Base-by-base conservation (phyloP, 2,888 invertebrate genomes). In the Ctenicera cuprea region DNA sequence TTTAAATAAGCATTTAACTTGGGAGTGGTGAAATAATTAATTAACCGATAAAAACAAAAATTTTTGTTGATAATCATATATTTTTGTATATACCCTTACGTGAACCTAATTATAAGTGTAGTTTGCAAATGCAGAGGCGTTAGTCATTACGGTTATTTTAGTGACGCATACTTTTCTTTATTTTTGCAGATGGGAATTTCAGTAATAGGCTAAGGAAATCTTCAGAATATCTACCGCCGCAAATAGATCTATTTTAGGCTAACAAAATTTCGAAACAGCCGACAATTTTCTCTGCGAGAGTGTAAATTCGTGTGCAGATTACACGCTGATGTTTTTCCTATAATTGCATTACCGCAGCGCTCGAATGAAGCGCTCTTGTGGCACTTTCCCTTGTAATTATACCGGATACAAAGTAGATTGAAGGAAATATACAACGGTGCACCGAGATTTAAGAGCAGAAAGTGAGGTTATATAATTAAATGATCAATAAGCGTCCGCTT, bases 281-380 rank as follows among this genome's bases (percentile, higher is more conserved):
- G 26, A 20, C 54, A 54, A 54, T 54, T 54, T 54, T 54, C 54
- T 54, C 33, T 14, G 30, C 4, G 4, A 16, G 33, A 59, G 67
- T 14, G 43, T 26, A 68, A 59, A 43, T 68, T 59, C 67, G 57
- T 59, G 67, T 57, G 67, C 57, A 59, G 52, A 68, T 68, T 67
- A 37, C 67, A 41, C 30, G 45, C 30, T 68, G 57, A 68, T 68
- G 67, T 68, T 68, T 68, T 68, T 68, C 67, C 67, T 68, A 68
- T 68, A 68, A 68, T 68, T 68, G 59, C 45, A 59, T 68, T 68
- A 59, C 59, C 59, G 45, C 30, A 20, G 67, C 67, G 59, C 59
- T 22, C 43, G 54, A 68, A 45, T 59, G 59, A 30, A 68, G 59
- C 54, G 67, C 59, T 59, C 54, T 48, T 59, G 30, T 57, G 54